Evolutionary conservation across 2,888 invertebrate species (phyloP), one percentile per base, ranked within the genome.

Genomic region (Apamea anceps): DNA sequence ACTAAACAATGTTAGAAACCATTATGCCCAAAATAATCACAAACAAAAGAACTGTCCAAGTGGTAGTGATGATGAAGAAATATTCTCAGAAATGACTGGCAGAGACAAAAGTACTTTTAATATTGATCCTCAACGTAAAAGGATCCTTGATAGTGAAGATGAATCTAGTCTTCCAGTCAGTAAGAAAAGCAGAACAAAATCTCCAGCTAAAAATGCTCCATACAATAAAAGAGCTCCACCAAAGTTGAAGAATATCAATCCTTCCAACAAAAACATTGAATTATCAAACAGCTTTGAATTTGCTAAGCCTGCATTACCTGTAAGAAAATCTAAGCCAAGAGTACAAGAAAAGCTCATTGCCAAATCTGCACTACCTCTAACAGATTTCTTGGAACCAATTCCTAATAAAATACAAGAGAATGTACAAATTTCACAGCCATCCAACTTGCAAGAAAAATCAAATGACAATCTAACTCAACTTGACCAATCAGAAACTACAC

Each of bases 261-360:
- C 71, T 51, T 12, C 54, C 21, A 79, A 70, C n/a, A 86, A 82
- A 57, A 85, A 80, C 65, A 74, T 83, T 79, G 85, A 87, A 79
- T 79, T 82, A 65, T 63, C 80, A 70, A 90, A 91, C 78, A 92
- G 93, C 71, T 95, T 95, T 92, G 88, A 92, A 81, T 95, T 95
- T 92, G 89, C 91, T 2, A 95, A 94, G 85, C 95, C 95, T 32
- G 82, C 90, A 73, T 87, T 93, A 72, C 95, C 95, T 63, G 75
- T 92, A 28, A 91, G 87, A 79, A 95, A 94, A 87, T 86, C 84
- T 6, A 91, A 88, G 75, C 71, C 75, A 6, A 92, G 86, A 83
- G 65, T 87, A 70, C 90, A 91, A 86, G 92, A 93, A 79, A 90
- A 87, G 76, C 74, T 92, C 2, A 90, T 92, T 76, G 87, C 92